Evolutionary conservation across 2,113 vertebrate species (phyloP).

Genomic region (Bungarus multicinctus): DNA sequence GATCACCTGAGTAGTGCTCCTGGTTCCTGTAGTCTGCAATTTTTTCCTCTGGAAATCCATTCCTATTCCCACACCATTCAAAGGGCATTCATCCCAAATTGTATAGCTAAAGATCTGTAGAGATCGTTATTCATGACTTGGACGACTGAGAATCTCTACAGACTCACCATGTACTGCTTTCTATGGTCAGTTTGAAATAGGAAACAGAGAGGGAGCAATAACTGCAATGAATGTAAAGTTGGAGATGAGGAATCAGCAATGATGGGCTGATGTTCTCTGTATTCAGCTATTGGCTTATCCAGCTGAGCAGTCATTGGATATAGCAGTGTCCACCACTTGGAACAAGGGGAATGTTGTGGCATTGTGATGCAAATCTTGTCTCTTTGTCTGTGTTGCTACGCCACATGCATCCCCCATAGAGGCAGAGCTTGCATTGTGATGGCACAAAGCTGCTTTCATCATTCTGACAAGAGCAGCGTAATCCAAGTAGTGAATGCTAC

Average conservation of each 20-base stretch:
- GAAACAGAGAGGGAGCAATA: not conserved
- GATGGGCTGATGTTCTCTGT: not conserved
- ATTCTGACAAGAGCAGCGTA: not conserved
- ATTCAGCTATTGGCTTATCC: not conserved
- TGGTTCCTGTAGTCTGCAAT: too few species aligned
- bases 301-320: not conserved
- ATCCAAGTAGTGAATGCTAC: not conserved
- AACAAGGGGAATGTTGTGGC: not conserved
- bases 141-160: too few species aligned
- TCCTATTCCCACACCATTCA: too few species aligned
- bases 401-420: not conserved
- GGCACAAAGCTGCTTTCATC: not conserved
- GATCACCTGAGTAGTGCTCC: too few species aligned
- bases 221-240: not conserved
- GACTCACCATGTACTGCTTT: not conserved
- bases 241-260: not conserved
- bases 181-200: not conserved
- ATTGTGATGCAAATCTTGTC: not conserved
- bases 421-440: not conserved
- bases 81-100: too few species aligned
- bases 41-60: too few species aligned
- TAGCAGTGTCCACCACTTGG: not conserved
- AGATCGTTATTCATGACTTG: too few species aligned
- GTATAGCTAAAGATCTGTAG: too few species aligned
- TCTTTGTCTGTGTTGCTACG: not conserved